These are phyloP conservation scores for Rissa tridactyla DNA, from an alignment of 2,113 vertebrate genomes.

Conservation along the genomic window DNA sequence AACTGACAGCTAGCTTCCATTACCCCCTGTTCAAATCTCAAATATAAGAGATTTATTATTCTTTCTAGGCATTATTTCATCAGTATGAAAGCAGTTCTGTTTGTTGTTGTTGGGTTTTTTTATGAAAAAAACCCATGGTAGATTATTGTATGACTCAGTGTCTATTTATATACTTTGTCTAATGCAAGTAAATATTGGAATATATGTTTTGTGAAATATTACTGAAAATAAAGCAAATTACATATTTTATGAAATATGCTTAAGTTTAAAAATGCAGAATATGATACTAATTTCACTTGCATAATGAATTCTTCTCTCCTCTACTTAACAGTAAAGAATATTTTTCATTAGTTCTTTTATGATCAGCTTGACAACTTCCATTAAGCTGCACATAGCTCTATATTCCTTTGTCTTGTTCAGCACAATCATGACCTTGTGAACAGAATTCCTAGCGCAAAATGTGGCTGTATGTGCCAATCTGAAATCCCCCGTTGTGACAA, in stretches of 20 bases:
- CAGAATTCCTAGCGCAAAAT: neutral
- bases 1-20: no score
- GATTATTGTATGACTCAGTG: slow-evolving; percentile 67
- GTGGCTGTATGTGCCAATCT: neutral
- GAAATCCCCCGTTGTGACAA: neutral
- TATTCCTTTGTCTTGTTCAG: neutral
- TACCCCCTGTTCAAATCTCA: no score
- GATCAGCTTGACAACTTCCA: neutral
- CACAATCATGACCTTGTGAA: neutral
- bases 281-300: neutral
- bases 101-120: no score
- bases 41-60: slow-evolving; percentile 57
- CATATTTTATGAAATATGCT: neutral
- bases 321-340: neutral
- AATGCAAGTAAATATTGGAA: slow-evolving; percentile 72
- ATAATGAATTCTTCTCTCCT: neutral
- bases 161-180: slow-evolving; percentile 75
- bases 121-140: neutral
- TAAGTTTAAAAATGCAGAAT: neutral
- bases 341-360: neutral
- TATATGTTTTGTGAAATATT: neutral
- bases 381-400: neutral
- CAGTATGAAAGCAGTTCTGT: slow-evolving; percentile 28
- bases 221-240: slow-evolving; percentile 5
- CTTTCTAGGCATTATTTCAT: slow-evolving; percentile 73